phyloP scores from a whole-genome alignment of 1,140 invertebrate genomes.

The Stratiolaelaps scimitus region DNA sequence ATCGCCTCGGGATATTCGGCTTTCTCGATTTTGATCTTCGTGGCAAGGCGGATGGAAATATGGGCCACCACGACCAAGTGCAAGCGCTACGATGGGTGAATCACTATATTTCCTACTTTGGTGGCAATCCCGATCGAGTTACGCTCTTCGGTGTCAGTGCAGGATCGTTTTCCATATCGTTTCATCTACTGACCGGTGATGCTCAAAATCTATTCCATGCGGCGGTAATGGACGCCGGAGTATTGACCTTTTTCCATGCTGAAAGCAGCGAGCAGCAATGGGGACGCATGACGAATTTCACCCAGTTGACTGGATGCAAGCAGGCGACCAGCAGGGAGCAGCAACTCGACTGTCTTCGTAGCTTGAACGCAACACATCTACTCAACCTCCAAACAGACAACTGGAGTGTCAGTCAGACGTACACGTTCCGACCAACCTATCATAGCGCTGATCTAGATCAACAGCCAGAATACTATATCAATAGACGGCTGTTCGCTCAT shows the following conservation, averaged over 20 bases:
- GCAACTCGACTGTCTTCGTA: background rate
- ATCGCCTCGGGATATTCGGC: slow-evolving; percentile 55
- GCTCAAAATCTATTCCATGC: background rate
- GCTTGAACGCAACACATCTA: background rate
- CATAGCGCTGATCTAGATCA: background rate
- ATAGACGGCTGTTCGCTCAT: background rate
- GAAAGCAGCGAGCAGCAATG: background rate
- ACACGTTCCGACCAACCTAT: slow-evolving; percentile 1
- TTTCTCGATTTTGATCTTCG: slow-evolving; percentile 56
- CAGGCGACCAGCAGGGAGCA: background rate
- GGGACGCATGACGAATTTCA: background rate
- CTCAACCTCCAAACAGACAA: background rate
- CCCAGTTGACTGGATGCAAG: too few species aligned
- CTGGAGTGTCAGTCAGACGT: background rate
- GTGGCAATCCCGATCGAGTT: slow-evolving; percentile 54
- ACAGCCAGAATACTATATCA: background rate
- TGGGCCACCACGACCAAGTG: slow-evolving; percentile 58
- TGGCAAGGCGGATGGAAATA: slow-evolving; percentile 50
- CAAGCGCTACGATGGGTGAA: slow-evolving; percentile 61
- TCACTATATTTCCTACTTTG: slow-evolving; percentile 62
- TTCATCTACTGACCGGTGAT: background rate
- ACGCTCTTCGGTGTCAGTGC: slow-evolving; percentile 45
- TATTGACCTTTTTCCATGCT: background rate
- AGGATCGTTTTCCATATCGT: slow-evolving; percentile 40
- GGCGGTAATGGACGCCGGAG: slow-evolving; percentile 1